Base-by-base conservation (phyloP, 30 jellyfish, hydroid and myxozoan species). In the Turritopsis dohrnii region DNA sequence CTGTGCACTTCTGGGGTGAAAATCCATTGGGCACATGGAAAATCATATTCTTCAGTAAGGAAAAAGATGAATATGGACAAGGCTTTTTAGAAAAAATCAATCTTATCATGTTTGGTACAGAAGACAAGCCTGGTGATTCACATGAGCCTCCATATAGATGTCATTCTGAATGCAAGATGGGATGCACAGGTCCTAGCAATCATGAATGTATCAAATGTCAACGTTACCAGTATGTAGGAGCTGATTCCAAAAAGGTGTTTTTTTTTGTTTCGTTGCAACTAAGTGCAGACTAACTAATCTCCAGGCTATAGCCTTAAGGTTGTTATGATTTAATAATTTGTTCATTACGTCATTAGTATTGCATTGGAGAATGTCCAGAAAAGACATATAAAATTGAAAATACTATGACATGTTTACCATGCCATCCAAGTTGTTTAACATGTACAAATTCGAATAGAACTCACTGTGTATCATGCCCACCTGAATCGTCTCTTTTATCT, bases 1-100 rank as follows among this genome's bases (percentile, higher is more conserved):
- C 98, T 13, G 83, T 83, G 18, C 98, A 93, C 71, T 88, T 93
- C 76, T 93, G 98, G 98, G 96, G 98, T 8, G 98, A 93, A 82
- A 79, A 88, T 76, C 96, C 98, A 0, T 16, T 9, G 9, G 98
- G 98, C 18, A 52, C 54, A 71, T 93, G 98, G 98, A 86, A 71
- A 66, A 26, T 93, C 21, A 93, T 83, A 31, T 81, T 93, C 21
- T 85, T 75, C 16, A 80, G 97, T 81, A 80, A 22, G 53, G 87
- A 81, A 31, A 80, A 22, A 22, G 87, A 80, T 65, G 87, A 80
- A 17, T 4, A 76, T 28, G 98, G 96, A 7, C 72, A 71, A 24
- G 98, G 98, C 66, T 79, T 81, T 21, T 90, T 89, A 25, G 87
- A 85, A 79, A 94, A 88, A 52, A 81, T 96, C 92, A 89, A 83